Evolutionary conservation across 2,888 invertebrate genomes (phyloP), one percentile per base, ranked within the genome.

Genomic region (Vesta saturnalis): DNA sequence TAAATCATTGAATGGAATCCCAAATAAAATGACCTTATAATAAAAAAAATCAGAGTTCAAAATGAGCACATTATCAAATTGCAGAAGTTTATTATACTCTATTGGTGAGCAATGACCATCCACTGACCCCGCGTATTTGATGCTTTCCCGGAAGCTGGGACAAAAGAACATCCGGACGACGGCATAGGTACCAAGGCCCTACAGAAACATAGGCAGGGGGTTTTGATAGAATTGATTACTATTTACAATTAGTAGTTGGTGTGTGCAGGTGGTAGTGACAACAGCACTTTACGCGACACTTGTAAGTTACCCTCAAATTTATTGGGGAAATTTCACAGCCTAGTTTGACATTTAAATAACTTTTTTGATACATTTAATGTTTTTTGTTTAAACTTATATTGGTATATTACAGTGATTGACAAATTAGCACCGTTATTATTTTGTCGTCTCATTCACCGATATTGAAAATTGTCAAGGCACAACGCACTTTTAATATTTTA

Each of bases 121-220:
- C 83, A 83, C 78, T 84, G 84, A 84, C 83, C 83, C 84, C 81
- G 82, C 81, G 81, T 80, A 77, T 77, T 78, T 75, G 77, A 77
- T 80, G 81, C 82, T 84, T 84, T 84, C 83, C 84, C 84, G 84
- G 84, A 84, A 83, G 81, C 80, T 78, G 77, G 77, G 79, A 83
- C 83, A 84, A 84, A 84, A 81, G 83, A 78, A 77, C 81, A 80
- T 83, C 83, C 83, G 81, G 82, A 79, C 61, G 61, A 61, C 74
- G 76, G 76, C 74, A 74, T 73, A 76, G 73, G 73, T 76, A 79
- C 77, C 80, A 80, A 80, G 80, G 80, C 77, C 78, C 66, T 74
- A 55, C 43, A 61, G 66, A 66, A 60, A 63, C 63, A 70, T 66
- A 58, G 46, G 55, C 60, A 65, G 64, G 63, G n/a, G 63, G 63